These are phyloP conservation scores for Podarcis siculus DNA, from an alignment of 2,797 vertebrate genomes.

Conservation along the genomic window DNA sequence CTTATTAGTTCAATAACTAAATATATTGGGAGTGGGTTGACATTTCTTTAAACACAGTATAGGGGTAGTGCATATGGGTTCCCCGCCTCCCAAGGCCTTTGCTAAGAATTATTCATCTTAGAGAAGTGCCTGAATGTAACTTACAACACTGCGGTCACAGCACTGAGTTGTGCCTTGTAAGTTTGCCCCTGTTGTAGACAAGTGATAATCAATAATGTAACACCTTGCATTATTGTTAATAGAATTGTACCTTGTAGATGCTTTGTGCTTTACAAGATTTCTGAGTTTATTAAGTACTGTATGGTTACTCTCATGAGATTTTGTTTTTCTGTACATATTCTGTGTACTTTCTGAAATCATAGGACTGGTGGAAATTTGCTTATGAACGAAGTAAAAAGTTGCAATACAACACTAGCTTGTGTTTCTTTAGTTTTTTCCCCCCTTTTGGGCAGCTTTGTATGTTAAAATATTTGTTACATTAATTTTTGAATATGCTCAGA, in stretches of 20 bases:
- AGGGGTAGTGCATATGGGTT: conserved; percentile 44
- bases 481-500: not conserved
- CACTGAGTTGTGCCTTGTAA: conserved; percentile 80
- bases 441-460: conserved; percentile 34
- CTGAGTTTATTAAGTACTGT: conserved; percentile 62
- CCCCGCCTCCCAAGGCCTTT: conserved; percentile 34
- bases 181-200: conserved; percentile 70
- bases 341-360: conserved; percentile 73
- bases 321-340: conserved; percentile 71
- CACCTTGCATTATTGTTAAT: conserved; percentile 46
- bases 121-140: conserved; percentile 66
- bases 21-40: conserved; percentile 51
- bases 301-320: conserved; percentile 64
- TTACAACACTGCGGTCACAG: conserved; percentile 61
- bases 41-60: conserved; percentile 55
- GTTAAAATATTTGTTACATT: not conserved
- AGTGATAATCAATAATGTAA: conserved; percentile 51
- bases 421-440: conserved; percentile 65
- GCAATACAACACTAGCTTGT: conserved; percentile 53
- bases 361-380: conserved; percentile 68
- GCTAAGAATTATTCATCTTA: conserved; percentile 53
- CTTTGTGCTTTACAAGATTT: conserved; percentile 69
- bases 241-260: conserved; percentile 53
- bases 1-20: conserved; percentile 50
- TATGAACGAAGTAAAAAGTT: conserved; percentile 74